These are phyloP conservation scores for Mormoops blainvillei DNA, from an alignment of 2,113 vertebrate genomes.

Conservation along the genomic window DNA sequence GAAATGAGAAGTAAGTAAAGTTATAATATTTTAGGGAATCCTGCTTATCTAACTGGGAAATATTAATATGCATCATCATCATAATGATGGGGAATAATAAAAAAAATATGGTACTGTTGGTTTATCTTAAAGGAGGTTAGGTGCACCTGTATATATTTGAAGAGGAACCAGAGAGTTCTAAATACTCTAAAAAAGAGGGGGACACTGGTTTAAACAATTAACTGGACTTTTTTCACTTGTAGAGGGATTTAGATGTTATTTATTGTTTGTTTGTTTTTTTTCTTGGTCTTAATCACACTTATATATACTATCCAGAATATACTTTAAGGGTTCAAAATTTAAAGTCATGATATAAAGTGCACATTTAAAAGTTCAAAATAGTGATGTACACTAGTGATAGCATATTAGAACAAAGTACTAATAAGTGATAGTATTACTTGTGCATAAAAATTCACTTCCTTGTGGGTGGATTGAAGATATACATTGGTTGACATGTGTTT, in stretches of 20 bases:
- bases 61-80: conserved; percentile 12
- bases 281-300: background rate
- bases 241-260: background rate
- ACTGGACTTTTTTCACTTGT: background rate
- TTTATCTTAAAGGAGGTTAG: conserved; percentile 4
- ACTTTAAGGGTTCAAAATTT: background rate
- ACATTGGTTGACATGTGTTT: background rate
- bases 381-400: background rate
- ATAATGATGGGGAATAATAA: conserved; percentile 17
- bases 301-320: background rate
- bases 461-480: background rate
- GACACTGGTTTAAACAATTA: background rate
- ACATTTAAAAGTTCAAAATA: background rate
- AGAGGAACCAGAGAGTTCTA: background rate
- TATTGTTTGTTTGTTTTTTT: background rate
- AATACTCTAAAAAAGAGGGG: background rate
- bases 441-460: background rate
- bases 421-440: background rate
- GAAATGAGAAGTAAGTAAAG: background rate
- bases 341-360: background rate
- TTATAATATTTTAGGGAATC: background rate
- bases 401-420: background rate
- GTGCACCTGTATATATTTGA: background rate
- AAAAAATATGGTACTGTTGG: background rate
- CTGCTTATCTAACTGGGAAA: background rate